Base-by-base conservation (phyloP, 2,888 invertebrate species). In the Aethes cnicana region DNA sequence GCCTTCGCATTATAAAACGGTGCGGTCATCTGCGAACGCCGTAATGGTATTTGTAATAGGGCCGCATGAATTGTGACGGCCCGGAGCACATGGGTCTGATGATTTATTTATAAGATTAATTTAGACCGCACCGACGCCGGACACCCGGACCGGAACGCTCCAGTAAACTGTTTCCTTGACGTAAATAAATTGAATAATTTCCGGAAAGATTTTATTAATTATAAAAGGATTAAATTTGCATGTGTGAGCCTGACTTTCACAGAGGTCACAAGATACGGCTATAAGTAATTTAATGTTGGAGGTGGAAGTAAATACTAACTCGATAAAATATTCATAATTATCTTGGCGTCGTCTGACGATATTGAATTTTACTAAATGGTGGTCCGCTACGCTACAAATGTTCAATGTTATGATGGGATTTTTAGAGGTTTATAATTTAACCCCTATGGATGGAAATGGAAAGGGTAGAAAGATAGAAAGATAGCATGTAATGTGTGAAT, bases 1-100 rank as follows among this genome's bases (percentile, higher is more conserved):
- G 84, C 85, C 88, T 85, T 87, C 85, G 80, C 76, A 90, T 90
- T 90, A 90, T 90, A 90, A 90, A 90, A 90, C 84, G 85, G 87
- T 83, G 89, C 84, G 90, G 90, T 90, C 90, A 90, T 90, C 90
- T 90, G 87, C 87, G 84, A 82, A 79, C 77, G 77, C 80, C 73
- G 81, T 86, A 85, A 87, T 87, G 84, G 85, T 82, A 84, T 87
- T 84, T 81, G 84, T 86, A 86, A 87, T 85, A 86, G 83, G 74
- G 72, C 75, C 80, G 76, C 82, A 77, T 80, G 80, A 81, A 76
- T 78, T 78, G 85, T 78, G 84, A 81, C 73, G 70, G 73, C 58
- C 62, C 64, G 65, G 63, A 69, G 72, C 81, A 81, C 76, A 81
- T 81, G 81, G 77, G 78, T 72, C 77, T 72, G 75, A 79, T 80